Base-by-base conservation (phyloP, 2,797 vertebrate genomes). In the Xiphorhynchus erythropygius region DNA sequence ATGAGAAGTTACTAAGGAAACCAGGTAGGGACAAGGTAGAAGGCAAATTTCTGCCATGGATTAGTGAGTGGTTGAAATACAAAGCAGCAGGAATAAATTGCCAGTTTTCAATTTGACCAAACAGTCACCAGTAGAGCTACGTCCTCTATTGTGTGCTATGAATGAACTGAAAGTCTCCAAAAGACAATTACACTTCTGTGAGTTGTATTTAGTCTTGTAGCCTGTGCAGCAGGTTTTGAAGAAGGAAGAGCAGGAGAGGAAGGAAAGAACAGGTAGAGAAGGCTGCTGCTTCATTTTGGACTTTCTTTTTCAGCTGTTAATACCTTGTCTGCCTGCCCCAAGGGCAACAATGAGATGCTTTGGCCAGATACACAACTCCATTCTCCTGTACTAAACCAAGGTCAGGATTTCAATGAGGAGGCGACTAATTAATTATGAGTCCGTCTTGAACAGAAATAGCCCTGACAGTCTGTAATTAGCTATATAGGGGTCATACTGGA, bases 1-100 rank as follows among this genome's bases (percentile, higher is more conserved):
- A 55, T 1, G 0, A 85, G 75, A 88, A 90, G 91, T 96, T 95
- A 91, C 88, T 91, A 93, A 73, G 91, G 94, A 90, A 91, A 93
- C 60, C 50, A 90, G 88, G 85, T 91, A 90, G 59, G 53, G 63
- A 55, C 0, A 0, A 78, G 62, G 46, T 52, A 84, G 77, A 80
- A 94, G 83, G 67, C 62, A 87, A 67, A 89, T 65, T 89, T 81
- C 82, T 91, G 50, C 74, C 30, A 15, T 3, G 4, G 64, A 70
- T 87, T 84, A 86, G 49, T 0, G 3, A 75, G 15, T 30, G 17
- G 12, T 62, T 90, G 85, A 89, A 88, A 88, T 62, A 81, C 17
- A 91, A 91, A 87, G 63, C 37, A 88, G 28, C 42, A 65, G 46
- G 46, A 94, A 90, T 44, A 91, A 91, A 81, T 68, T 74, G 42